Evolutionary conservation across 2,797 vertebrate species (phyloP), one percentile per base, ranked within the genome.

Genomic region (Parauchenoglanis ngamensis): DNA sequence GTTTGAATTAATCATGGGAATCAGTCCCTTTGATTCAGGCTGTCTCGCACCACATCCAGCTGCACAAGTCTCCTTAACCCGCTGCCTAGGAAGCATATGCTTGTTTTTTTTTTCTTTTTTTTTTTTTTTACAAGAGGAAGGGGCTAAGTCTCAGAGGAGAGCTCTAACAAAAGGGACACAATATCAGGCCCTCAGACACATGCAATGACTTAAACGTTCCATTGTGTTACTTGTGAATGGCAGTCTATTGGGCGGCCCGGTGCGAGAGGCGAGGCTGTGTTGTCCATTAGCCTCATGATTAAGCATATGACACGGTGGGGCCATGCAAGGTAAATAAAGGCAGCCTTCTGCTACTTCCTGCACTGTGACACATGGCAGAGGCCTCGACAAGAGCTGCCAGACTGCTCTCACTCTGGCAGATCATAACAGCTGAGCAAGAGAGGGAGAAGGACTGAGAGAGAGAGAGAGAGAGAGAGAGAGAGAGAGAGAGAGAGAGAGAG

Each of bases 201-300:
- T 95, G 95, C 95, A 94, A 96, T 97, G 97, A 97, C 97, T 99
- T 98, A 98, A 99, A 98, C 95, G 95, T 96, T 95, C 97, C 92
- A 97, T 98, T 98, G 97, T 99, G 96, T 96, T 94, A 96, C 96
- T 97, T 96, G 96, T 98, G 97, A 99, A 99, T 97, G 96, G 97
- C 93, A 89, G 89, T 90, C 95, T 94, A 96, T 97, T 98, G 97
- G 97, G 96, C 92, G 89, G 93, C 93, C n/a, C 93, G 72, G 94
- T 89, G 91, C 93, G 95, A 95, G 96, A 94, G 94, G 95, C 94
- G 95, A 95, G 95, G 95, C 91, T 40, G 93, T 92, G 91, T 96
- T 94, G 94, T 97, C 92, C 95, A 98, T 99, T 99, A 99, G 97
- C 96, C 96, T 97, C 97, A 97, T 96, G 96, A 98, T 99, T 98